These are phyloP conservation scores for Trissolcus japonicus DNA, from an alignment of 2,888 invertebrate species.

Conservation along the genomic window DNA sequence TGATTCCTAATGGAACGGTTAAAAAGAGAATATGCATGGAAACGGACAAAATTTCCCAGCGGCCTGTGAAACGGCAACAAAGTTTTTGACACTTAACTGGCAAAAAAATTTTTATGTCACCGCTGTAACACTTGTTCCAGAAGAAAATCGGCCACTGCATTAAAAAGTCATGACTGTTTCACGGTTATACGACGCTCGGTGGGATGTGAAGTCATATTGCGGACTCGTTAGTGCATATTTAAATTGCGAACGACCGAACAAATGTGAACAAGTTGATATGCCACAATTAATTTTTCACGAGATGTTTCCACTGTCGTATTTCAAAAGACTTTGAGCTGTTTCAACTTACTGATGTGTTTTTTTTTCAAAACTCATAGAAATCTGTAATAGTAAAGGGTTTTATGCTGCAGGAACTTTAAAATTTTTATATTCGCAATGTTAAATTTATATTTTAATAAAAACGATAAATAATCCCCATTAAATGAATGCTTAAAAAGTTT, in stretches of 20 bases:
- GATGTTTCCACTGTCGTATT: conserved; percentile 33
- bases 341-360: conserved; percentile 1
- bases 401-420: too few relatives aligned
- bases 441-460: too few relatives aligned
- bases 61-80: conserved; percentile 10
- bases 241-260: conserved; percentile 40
- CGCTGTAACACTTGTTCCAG: conserved; percentile 24
- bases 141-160: conserved; percentile 49
- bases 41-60: background rate
- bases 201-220: conserved; percentile 42
- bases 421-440: too few relatives aligned
- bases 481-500: too few relatives aligned
- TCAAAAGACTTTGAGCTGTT: conserved; percentile 18
- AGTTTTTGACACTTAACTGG: conserved; percentile 37
- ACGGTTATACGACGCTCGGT: conserved; percentile 35
- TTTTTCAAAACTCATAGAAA: too few relatives aligned
- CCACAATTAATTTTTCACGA: conserved; percentile 41
- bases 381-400: too few relatives aligned
- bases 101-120: conserved; percentile 41
- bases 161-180: conserved; percentile 47
- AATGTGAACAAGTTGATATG: conserved; percentile 45
- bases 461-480: too few relatives aligned
- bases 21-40: too few relatives aligned
- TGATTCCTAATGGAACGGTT: conserved; percentile 20
- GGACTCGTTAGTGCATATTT: conserved; percentile 52